Evolutionary conservation across 92 coral and sea anemone species (phyloP), one percentile per base, ranked within the genome.

Genomic region (Blastomussa wellsi): DNA sequence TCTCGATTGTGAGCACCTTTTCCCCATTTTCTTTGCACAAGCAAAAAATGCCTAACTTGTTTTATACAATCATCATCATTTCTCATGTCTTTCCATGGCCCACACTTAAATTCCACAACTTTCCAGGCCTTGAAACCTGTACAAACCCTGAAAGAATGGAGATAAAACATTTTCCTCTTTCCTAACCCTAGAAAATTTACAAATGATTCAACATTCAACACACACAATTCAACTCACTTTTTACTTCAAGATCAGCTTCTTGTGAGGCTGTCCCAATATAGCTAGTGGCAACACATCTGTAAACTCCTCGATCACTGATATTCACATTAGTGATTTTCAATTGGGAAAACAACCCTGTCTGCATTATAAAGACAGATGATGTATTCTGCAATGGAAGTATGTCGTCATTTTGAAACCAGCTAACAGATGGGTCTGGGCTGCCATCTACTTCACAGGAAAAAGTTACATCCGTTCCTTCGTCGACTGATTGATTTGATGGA

Each of bases 371-470:
- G 36, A 85, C 64, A 57, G 73, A 83, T 28, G 93, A 89, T 8
- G 91, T 89, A 59, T 91, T 88, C 72, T 87, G 84, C 52, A 92
- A 36, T 41, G 85, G 88, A 24, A 72, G 22, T 13, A 47, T 38
- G 0, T 83, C 66, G 28, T 88, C 84, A 53, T 88, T 88, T 64
- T 90, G 89, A 69, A 72, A 80, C 99, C 99, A 97, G 32, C 42
- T 78, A 22, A 93, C 82, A 6, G 84, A 51, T 16, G 99, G 99
- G 48, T 79, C 81, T 22, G 99, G 99, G 38, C 83, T 88, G 42
- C 98, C 99, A 20, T 48, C 48, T 32, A 91, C 87, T 79, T 92
- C 82, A 82, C 99, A 97, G 51, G 89, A 84, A 67, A 97, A 88
- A 24, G 62, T 77, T 32, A 89, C 85, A 20, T 81, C 89, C 22